These are phyloP conservation scores for Neoarius graeffei DNA, from an alignment of 2,113 vertebrate species.

Conservation along the genomic window DNA sequence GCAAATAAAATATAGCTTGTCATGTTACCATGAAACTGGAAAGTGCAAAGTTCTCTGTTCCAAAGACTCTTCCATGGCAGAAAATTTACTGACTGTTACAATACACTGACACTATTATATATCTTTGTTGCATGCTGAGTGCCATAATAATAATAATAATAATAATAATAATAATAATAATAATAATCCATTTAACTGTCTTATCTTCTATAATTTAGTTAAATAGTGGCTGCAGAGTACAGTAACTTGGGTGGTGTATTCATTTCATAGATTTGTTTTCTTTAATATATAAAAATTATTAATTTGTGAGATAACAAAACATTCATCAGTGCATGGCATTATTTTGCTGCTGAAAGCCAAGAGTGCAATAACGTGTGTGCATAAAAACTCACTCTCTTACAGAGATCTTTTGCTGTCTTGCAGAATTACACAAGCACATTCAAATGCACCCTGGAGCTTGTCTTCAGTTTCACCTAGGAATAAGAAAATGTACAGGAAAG, in stretches of 20 bases:
- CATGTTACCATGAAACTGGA: not conserved
- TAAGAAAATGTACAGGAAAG: not conserved
- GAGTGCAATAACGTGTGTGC: not conserved
- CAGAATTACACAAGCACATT: not conserved
- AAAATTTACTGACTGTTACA: not conserved
- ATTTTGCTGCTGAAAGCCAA: not conserved
- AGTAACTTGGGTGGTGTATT: conserved; percentile 22
- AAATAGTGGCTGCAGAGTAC: not conserved
- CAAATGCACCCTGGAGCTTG: not conserved
- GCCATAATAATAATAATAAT: not conserved
- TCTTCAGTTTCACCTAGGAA: not conserved
- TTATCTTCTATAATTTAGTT: not conserved
- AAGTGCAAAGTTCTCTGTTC: not conserved
- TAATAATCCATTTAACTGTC: not conserved
- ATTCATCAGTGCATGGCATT: not conserved
- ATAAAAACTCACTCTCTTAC: not conserved
- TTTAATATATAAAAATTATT: not conserved
- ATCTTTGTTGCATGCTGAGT: not conserved
- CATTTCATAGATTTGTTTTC: not conserved
- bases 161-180: no score
- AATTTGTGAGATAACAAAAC: not conserved
- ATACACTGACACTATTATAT: not conserved
- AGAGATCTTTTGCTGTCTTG: not conserved
- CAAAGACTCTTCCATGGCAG: not conserved
- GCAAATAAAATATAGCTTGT: not conserved